A percentile compares a stretch with the other conserved stretches of the same genome.
Conservation (phyloP, 2,888 invertebrate genomes). For the Brenthis ino region DNA sequence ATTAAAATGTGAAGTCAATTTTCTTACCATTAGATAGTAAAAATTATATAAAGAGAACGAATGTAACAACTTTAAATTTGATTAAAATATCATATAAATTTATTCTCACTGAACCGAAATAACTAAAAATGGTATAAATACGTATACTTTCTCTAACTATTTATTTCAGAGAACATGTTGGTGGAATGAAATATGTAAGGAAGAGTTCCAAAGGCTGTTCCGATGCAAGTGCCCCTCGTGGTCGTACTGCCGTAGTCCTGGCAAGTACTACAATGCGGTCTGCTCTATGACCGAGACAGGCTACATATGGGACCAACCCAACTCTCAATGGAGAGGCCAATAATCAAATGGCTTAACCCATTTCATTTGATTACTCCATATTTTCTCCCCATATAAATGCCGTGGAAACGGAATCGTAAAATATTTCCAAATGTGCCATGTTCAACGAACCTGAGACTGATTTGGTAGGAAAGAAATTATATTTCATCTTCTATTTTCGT, state of each 20-base stretch:
- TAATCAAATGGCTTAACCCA: slow-evolving; percentile 40
- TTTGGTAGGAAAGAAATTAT: slow-evolving; percentile 65
- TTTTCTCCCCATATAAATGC: slow-evolving; percentile 29
- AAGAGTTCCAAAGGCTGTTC: slow-evolving; percentile 93
- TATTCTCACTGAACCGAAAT: no score
- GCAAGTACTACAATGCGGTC: slow-evolving; percentile 94
- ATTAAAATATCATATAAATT: no score
- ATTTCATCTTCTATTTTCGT: slow-evolving; percentile 76
- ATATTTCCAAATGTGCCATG: slow-evolving; percentile 54
- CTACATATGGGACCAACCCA: slow-evolving; percentile 94
- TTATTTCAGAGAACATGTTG: slow-evolving; percentile 91
- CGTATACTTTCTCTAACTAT: neutral
- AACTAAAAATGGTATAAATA: no score
- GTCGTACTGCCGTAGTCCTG: slow-evolving; percentile 94
- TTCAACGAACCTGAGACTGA: slow-evolving; percentile 77
- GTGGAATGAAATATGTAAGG: slow-evolving; percentile 97
- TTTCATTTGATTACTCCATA: slow-evolving; percentile 29
- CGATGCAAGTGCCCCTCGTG: slow-evolving; percentile 94
- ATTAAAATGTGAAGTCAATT: neutral
- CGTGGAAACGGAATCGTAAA: slow-evolving; percentile 28
- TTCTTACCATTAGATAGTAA: no score
- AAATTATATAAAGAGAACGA: no score
- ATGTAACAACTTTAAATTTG: no score
- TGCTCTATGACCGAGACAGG: slow-evolving; percentile 95
- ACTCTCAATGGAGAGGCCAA: slow-evolving; percentile 73